phyloP scores from a whole-genome alignment of 1,140 invertebrate genomes.

The Plutomurus gul region DNA sequence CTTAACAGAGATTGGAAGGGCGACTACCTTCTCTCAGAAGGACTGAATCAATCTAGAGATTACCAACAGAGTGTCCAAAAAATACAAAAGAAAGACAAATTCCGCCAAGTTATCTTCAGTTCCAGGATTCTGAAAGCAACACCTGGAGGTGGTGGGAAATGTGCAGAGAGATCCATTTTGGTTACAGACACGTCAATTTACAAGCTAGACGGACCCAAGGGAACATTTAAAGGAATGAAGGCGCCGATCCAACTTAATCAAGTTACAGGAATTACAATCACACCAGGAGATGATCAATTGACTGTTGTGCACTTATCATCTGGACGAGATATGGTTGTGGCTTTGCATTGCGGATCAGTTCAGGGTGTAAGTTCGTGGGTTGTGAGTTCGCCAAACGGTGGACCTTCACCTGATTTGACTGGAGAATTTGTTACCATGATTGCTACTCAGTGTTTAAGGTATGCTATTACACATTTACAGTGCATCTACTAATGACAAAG shows the following conservation, averaged over 20 bases:
- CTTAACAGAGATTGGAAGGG: slow-evolving; percentile 84
- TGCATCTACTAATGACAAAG: background rate
- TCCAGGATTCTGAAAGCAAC: slow-evolving; percentile 52
- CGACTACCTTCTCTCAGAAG: slow-evolving; percentile 81
- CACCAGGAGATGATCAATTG: slow-evolving; percentile 82
- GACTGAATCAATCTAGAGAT: slow-evolving; percentile 75
- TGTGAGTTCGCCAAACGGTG: slow-evolving; percentile 53
- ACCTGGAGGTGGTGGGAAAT: slow-evolving; percentile 65
- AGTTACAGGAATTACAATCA: slow-evolving; percentile 61
- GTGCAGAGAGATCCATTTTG: slow-evolving; percentile 82
- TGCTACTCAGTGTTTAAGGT: slow-evolving; percentile 73
- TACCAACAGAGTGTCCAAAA: slow-evolving; percentile 73
- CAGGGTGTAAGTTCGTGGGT: slow-evolving; percentile 62
- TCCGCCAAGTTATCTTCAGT: slow-evolving; percentile 57
- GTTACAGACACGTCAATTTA: slow-evolving; percentile 86
- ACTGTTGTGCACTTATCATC: slow-evolving; percentile 84
- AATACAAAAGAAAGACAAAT: slow-evolving; percentile 72
- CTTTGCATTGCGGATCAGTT: slow-evolving; percentile 65
- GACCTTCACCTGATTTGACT: slow-evolving; percentile 59
- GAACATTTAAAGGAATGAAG: slow-evolving; percentile 81
- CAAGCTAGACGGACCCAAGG: slow-evolving; percentile 81
- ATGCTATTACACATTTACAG: slow-evolving; percentile 56
- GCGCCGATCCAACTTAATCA: slow-evolving; percentile 78
- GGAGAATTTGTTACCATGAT: slow-evolving; percentile 89
- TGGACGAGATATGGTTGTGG: slow-evolving; percentile 89